phyloP scores from a whole-genome alignment of 2,113 vertebrate species.

The Gallinago media region DNA sequence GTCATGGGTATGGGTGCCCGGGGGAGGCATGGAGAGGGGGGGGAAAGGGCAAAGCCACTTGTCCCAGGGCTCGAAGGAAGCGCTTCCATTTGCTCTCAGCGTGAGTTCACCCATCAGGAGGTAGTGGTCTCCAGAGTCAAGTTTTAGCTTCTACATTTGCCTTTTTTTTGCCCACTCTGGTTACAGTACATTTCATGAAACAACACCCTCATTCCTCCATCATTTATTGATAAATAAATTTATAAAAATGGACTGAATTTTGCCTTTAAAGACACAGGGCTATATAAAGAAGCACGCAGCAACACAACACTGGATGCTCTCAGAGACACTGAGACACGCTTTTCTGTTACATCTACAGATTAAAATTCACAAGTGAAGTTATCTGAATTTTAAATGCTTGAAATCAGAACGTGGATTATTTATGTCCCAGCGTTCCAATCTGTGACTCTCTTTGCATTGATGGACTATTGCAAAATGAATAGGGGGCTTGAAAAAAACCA shows the following conservation, averaged over 20 bases:
- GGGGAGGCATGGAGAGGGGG: background rate
- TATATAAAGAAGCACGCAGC: background rate
- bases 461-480: background rate
- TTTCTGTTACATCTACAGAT: background rate
- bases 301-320: background rate
- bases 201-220: background rate
- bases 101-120: background rate
- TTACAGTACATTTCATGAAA: background rate
- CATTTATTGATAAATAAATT: background rate
- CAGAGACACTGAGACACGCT: background rate
- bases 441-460: background rate
- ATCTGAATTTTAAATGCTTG: background rate
- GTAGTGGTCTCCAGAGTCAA: background rate
- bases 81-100: background rate
- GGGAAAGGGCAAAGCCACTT: background rate
- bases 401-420: background rate
- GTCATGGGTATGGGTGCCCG: accelerated
- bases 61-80: background rate
- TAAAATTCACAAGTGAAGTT: background rate
- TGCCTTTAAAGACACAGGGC: background rate
- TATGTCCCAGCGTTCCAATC: background rate
- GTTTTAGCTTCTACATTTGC: background rate
- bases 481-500: background rate
- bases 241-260: background rate
- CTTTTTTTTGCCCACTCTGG: background rate